Base-by-base conservation (phyloP, 2,797 vertebrate genomes). In the Enteromius radiatus region DNA sequence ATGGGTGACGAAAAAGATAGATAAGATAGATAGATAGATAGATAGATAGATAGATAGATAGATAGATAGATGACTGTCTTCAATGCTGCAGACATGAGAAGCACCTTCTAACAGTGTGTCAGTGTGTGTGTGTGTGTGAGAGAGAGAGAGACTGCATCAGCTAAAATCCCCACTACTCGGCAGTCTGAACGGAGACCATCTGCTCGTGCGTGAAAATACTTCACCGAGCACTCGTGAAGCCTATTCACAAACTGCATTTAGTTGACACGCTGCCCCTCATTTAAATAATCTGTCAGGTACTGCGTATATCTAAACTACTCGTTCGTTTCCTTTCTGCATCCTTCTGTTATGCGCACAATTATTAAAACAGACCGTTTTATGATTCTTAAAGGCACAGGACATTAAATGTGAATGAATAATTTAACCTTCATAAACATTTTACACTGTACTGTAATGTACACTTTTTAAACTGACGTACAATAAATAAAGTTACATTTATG, bases 81-180 rank as follows among this genome's bases (percentile, higher is more conserved):
- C 41, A 70, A 23, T 45, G 49, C 63, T 69, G 81, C 73, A 83
- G 81, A 70, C 65, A 77, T 26, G 8, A 31, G 23, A 61, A 45
- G 64, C 52, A 47, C 41, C 31, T 36, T 70, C 36, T 31, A 41
- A 36, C n/a, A 45, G 52, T 47, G 11, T 70, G 78, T 59, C 45
- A 26, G 36, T 69, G 78, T 43, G 78, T 43, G 65, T 56, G 43
- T 52, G 61, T 38, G 73, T 56, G 31, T n/a, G 82, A 82, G 80
- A 75, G 74, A 76, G 73, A 82, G 67, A 82, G 52, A 75, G 26
- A 74, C 80, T 73, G 75, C 74, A 78, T 78, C 77, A 83, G 84
- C 81, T 76, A 83, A 82, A 85, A 82, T 74, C 67, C 47, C n/a
- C 64, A 69, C 78, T 76, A 81, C 78, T 84, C 78, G 71, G 78